Conservation (phyloP, 2,888 invertebrate species). For the Chironomus tentans region DNA sequence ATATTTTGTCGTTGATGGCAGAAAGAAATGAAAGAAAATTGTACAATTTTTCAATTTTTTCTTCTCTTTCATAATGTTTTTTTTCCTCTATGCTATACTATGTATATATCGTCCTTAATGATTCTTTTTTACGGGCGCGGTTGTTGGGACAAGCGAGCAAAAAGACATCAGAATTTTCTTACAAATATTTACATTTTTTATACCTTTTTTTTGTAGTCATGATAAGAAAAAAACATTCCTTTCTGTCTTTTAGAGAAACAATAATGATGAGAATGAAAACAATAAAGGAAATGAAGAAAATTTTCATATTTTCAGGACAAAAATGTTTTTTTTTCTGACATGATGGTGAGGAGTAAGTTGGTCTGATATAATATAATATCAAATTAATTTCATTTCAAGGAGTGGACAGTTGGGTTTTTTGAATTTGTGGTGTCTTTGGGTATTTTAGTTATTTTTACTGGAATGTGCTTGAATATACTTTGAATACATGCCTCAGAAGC, state of each 20-base stretch:
- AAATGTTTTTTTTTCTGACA: no score
- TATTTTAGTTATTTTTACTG: no score
- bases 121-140: slow-evolving; percentile 1
- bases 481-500: no score
- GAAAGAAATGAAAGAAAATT: neutral
- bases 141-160: neutral
- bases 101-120: neutral
- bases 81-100: no score
- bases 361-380: no score
- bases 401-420: no score
- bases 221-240: neutral
- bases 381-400: no score
- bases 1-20: slow-evolving; percentile 1
- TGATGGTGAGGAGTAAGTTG: no score
- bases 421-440: no score
- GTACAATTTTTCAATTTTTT: neutral
- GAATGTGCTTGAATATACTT: no score
- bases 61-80: neutral
- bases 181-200: slow-evolving; percentile 19
- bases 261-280: neutral
- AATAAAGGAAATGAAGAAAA: no score
- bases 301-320: no score
- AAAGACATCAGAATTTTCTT: neutral
- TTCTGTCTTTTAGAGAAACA: neutral
- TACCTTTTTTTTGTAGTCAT: neutral